Evolutionary conservation across 2,797 vertebrate genomes (phyloP).

Genomic region (Alcedo atthis): DNA sequence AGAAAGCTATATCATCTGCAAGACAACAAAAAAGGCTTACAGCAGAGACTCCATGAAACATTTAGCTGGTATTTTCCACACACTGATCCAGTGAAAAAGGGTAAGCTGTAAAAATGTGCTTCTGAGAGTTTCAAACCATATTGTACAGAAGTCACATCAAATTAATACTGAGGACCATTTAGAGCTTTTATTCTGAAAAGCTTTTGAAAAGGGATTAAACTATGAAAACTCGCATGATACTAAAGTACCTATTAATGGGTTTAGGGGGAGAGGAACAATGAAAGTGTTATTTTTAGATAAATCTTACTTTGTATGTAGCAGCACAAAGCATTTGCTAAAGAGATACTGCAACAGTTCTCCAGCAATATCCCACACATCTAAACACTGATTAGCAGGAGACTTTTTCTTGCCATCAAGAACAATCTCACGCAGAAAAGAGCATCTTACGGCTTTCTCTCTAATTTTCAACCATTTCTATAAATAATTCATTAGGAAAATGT

Average conservation of each 20-base stretch:
- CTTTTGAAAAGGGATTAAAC: conserved; percentile 99
- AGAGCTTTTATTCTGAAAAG: conserved; percentile 95
- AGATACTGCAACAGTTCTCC: conserved; percentile 65
- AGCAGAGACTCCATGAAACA: conserved; percentile 84
- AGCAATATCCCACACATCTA: conserved; percentile 62
- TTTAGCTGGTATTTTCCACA: conserved; percentile 88
- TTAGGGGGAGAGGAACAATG: conserved; percentile 82
- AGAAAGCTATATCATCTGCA: conserved; percentile 48
- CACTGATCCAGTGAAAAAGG: conserved; percentile 84
- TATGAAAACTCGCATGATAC: conserved; percentile 98
- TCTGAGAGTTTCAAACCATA: conserved; percentile 91
- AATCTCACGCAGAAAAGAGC: conserved; percentile 48
- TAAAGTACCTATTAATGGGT: conserved; percentile 95
- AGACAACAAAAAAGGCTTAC: conserved; percentile 83
- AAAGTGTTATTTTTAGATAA: conserved; percentile 85
- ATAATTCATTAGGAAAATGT: conserved; percentile 49
- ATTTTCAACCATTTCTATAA: conserved; percentile 36
- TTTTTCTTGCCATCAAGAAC: conserved; percentile 60
- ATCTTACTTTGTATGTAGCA: conserved; percentile 80
- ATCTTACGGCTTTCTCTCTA: conserved; percentile 52
- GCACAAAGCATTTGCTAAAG: conserved; percentile 77
- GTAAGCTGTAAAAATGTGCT: conserved; percentile 87
- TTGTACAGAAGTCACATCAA: conserved; percentile 99
- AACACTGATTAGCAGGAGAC: conserved; percentile 58
- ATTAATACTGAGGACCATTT: conserved; percentile 99